These are phyloP conservation scores for Pseudococcus jackbeardsleyi DNA, from an alignment of 2,888 invertebrate genomes.

Conservation along the genomic window DNA sequence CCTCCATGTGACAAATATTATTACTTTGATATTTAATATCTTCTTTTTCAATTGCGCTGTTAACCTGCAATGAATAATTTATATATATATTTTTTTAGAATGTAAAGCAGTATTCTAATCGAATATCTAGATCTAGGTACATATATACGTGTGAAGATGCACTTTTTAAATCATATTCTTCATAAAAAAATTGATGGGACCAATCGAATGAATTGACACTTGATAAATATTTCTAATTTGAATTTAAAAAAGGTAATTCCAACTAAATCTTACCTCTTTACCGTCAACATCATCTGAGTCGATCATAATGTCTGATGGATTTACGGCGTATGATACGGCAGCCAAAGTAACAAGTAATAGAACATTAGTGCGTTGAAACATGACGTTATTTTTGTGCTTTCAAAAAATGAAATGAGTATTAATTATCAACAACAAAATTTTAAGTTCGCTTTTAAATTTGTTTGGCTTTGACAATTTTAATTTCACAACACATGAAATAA, in stretches of 20 bases:
- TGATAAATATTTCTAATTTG: background rate
- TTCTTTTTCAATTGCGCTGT: conserved; percentile 47
- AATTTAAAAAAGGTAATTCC: background rate
- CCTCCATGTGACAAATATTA: conserved; percentile 58
- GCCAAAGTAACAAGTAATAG: conserved; percentile 19
- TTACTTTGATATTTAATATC: conserved; percentile 55
- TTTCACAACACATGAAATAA: background rate
- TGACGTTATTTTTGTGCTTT: background rate
- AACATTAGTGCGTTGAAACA: background rate
- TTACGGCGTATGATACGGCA: background rate
- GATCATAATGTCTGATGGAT: conserved; percentile 52
- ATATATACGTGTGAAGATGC: background rate
- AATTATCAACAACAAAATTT: background rate
- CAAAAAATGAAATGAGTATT: background rate
- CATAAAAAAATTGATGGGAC: background rate
- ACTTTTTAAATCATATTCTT: background rate
- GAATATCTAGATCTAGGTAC: too few species aligned
- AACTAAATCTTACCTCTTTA: conserved; percentile 28
- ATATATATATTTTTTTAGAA: too few species aligned
- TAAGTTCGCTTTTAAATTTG: background rate
- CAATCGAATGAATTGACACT: background rate
- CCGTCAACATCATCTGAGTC: conserved; percentile 51
- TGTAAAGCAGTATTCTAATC: too few species aligned
- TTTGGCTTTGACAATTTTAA: background rate
- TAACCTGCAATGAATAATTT: background rate